Conservation (phyloP, 1,140 invertebrate genomes). For the Meloidogyne hapla region DNA sequence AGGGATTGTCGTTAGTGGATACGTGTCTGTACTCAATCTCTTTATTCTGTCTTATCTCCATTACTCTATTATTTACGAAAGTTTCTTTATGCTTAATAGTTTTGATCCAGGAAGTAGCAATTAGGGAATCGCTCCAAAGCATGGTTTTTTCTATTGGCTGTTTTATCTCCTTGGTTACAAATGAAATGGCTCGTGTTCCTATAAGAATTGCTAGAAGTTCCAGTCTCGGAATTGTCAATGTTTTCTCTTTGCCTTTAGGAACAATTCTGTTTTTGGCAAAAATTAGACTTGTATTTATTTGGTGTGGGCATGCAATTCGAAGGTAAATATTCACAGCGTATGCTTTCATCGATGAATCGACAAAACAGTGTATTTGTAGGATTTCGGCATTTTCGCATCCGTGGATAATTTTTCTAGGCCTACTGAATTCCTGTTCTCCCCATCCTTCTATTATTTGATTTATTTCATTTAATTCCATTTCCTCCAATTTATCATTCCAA, state of each 20-base stretch:
- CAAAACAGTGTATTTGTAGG: not conserved
- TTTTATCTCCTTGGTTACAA: not conserved
- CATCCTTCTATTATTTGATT: not conserved
- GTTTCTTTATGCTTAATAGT: not conserved
- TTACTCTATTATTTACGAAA: not conserved
- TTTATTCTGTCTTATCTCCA: not conserved
- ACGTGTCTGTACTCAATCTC: not conserved
- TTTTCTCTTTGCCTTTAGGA: not conserved
- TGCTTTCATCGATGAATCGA: not conserved
- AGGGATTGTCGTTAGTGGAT: not conserved
- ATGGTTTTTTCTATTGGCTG: not conserved
- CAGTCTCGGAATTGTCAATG: not conserved
- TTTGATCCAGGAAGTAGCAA: not conserved
- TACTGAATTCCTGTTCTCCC: not conserved
- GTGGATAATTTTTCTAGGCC: not conserved
- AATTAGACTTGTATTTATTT: not conserved
- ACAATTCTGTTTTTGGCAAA: conserved; percentile 16
- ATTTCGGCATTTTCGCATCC: not conserved
- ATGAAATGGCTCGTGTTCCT: not conserved
- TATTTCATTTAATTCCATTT: not conserved
- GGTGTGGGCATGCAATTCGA: not conserved
- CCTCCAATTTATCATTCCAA: not conserved
- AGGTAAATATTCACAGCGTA: not conserved
- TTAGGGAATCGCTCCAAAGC: not conserved
- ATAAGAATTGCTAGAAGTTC: not conserved